Base-by-base conservation (phyloP, 2,797 vertebrate genomes). In the Yasuhikotakia modesta region DNA sequence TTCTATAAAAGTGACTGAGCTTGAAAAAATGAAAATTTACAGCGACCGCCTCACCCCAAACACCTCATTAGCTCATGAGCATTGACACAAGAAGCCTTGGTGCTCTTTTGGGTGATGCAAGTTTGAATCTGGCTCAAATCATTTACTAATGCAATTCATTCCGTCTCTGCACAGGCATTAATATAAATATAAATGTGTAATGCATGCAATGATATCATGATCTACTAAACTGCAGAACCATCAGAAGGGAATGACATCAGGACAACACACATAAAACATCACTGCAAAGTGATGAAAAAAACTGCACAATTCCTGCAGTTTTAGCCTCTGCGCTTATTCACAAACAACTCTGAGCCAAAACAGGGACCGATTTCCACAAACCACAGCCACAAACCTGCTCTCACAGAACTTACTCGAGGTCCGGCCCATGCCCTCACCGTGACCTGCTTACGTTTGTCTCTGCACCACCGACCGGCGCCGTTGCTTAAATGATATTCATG, bases 331-430 rank as follows among this genome's bases (percentile, higher is more conserved):
- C 61, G 14, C 16, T 58, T n/a, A 35, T 67, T 72, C 52, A 12
- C 43, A 39, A 57, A 24, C 60, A 52, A 35, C 70, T 79, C 66
- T n/a, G 2, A 67, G 35, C 63, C 30, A 50, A 79, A 65, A 45
- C 63, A 48, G 27, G 46, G 24, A 65, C 17, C 14, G 63, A 73
- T 73, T 72, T 81, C 69, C n/a, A n/a, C 63, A 67, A 6, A 13
- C 78, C 61, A 68, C 75, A 58, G 55, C 61, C 78, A 46, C 63
- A 75, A 32, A 5, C 5, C 30, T 32, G 30, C 30, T 2, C n/a
- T n/a, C n/a, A n/a, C n/a, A 78, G 67, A 71, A 13, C 46, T 24
- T 24, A 63, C 71, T 46, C 1, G 7, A 8, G 6, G 17, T 4
- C 57, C 22, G 10, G 58, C 67, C 67, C 58, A 64, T 43, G 43